Conservation (phyloP, 2,888 invertebrate genomes). For the Seira ritae region DNA sequence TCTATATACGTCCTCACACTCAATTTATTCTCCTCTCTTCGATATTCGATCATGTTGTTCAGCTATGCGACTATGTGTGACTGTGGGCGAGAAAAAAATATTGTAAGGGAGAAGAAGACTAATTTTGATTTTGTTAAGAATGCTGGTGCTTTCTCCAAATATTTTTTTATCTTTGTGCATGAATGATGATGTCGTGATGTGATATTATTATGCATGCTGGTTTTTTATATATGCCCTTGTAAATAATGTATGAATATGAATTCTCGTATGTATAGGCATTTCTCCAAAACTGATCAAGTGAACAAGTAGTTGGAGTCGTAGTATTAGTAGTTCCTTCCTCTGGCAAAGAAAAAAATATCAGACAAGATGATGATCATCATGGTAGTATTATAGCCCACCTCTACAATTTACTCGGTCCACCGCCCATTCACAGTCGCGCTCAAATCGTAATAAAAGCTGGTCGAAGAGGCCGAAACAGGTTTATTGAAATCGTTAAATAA, state of each 20-base stretch:
- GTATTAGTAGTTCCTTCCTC: constrained; percentile 50
- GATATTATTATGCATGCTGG: constrained; percentile 24
- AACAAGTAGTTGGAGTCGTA: too few species aligned
- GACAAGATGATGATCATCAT: constrained; percentile 5
- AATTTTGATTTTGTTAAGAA: constrained; percentile 10
- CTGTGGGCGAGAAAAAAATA: constrained; percentile 61
- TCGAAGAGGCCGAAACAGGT: constrained; percentile 66
- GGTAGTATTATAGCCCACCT: constrained; percentile 52
- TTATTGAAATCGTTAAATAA: constrained; percentile 48
- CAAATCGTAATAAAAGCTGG: constrained; percentile 39
- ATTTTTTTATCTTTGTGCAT: constrained; percentile 26
- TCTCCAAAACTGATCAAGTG: too few species aligned
- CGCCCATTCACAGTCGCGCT: constrained; percentile 61
- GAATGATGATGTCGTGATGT: constrained; percentile 29
- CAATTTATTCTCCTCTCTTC: background rate
- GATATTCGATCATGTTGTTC: constrained; percentile 7
- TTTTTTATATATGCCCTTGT: constrained; percentile 21
- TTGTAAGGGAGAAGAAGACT: constrained; percentile 23
- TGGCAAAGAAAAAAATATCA: constrained; percentile 22
- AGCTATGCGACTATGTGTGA: constrained; percentile 17
- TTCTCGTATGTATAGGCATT: too few species aligned
- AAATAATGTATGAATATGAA: constrained; percentile 9
- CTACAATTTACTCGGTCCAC: constrained; percentile 57
- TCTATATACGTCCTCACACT: constrained; percentile 5
- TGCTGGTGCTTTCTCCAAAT: constrained; percentile 46